phyloP scores from a whole-genome alignment of 2,113 vertebrate species.

The Formicarius rufipectus region DNA sequence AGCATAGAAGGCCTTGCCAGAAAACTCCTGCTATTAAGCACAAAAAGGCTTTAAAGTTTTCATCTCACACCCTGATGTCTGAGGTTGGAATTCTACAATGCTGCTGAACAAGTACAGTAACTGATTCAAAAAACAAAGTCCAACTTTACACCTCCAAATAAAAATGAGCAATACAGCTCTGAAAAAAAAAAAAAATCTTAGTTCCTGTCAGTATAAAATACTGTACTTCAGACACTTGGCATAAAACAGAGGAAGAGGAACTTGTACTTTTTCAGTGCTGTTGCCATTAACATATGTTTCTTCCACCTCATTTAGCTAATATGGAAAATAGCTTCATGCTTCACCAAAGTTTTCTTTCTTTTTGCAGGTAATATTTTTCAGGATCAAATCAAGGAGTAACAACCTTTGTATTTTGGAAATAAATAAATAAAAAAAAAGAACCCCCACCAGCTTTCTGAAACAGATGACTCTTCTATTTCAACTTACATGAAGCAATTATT shows the following conservation, averaged over 20 bases:
- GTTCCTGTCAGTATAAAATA: not conserved
- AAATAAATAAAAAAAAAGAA: not conserved
- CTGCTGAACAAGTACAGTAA: not conserved
- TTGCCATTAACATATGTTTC: not conserved
- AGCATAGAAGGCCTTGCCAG: not conserved
- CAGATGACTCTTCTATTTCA: not conserved
- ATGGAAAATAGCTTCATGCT: not conserved
- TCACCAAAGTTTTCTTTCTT: not conserved
- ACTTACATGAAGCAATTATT: not conserved
- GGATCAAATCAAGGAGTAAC: not conserved
- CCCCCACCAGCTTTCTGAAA: not conserved
- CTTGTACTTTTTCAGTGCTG: not conserved
- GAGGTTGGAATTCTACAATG: not conserved
- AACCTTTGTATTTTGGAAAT: not conserved
- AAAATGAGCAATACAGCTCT: not conserved
- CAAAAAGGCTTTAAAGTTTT: not conserved
- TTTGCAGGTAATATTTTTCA: not conserved
- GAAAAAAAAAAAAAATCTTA: not conserved
- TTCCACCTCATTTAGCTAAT: not conserved
- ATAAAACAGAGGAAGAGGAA: not conserved
- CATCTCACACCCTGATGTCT: fast-evolving
- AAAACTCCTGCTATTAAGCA: not conserved
- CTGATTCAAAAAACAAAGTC: not conserved
- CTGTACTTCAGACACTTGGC: not conserved
- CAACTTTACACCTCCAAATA: not conserved